phyloP scores from a whole-genome alignment of 2,797 vertebrate species.

The Pangasius krempfi region DNA sequence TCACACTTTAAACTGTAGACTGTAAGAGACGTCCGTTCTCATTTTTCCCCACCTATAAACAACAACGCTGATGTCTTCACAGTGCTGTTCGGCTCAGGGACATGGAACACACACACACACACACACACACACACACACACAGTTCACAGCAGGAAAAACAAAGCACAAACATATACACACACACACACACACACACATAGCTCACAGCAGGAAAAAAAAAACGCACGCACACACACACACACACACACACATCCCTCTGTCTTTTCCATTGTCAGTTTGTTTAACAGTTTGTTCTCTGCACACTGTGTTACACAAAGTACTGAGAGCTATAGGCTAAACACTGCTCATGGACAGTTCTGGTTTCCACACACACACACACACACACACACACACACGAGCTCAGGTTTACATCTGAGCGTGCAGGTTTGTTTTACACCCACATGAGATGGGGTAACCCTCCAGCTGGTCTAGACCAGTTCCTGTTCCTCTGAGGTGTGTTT shows the following conservation, averaged over 20 bases:
- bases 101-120: neutral
- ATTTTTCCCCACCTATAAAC: neutral
- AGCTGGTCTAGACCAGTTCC: slow-evolving; percentile 2
- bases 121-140: neutral
- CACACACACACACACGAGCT: neutral
- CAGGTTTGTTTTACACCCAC: neutral
- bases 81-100: neutral
- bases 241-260: neutral
- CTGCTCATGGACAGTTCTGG: slow-evolving; percentile 11
- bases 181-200: neutral
- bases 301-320: neutral
- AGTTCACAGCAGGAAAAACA: neutral
- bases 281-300: neutral
- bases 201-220: neutral
- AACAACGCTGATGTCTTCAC: neutral
- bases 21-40: neutral
- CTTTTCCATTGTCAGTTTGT: neutral
- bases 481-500: neutral
- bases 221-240: neutral
- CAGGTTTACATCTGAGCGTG: neutral
- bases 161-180: neutral
- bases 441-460: neutral
- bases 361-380: neutral
- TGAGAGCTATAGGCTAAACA: neutral
- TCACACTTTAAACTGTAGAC: neutral